Conservation (phyloP, 2,113 vertebrate species). For the Lontra canadensis region DNA sequence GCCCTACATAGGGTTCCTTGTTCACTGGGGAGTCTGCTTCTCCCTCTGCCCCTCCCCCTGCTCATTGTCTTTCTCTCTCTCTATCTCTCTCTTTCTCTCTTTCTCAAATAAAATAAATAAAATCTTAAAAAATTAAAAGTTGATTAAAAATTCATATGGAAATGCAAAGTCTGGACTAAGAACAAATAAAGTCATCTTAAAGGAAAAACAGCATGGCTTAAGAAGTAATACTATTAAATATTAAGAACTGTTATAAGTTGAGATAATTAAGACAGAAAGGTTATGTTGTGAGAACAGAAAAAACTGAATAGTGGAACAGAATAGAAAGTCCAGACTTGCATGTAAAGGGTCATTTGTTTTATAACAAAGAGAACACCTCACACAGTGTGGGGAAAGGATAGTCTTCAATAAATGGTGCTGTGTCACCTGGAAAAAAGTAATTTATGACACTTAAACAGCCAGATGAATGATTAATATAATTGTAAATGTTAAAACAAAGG, state of each 20-base stretch:
- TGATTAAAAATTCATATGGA: not conserved
- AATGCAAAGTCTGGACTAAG: not conserved
- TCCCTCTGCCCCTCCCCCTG: not conserved
- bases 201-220: not conserved
- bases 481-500: not conserved
- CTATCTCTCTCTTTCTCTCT: not conserved
- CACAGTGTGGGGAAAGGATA: not conserved
- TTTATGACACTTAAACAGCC: not conserved
- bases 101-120: not conserved
- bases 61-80: not conserved
- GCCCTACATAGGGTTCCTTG: not conserved
- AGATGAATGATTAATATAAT: not conserved
- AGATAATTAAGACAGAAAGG: not conserved
- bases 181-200: not conserved
- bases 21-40: not conserved
- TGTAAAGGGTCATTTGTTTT: not conserved
- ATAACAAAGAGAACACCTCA: not conserved
- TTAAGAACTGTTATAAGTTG: not conserved
- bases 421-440: not conserved
- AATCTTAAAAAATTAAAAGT: not conserved
- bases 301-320: not conserved
- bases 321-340: not conserved
- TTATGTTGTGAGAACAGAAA: not conserved
- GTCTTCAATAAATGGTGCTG: not conserved
- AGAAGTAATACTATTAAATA: not conserved